phyloP scores from a whole-genome alignment of 1,140 invertebrate species.

The Drosophila rhopaloa region DNA sequence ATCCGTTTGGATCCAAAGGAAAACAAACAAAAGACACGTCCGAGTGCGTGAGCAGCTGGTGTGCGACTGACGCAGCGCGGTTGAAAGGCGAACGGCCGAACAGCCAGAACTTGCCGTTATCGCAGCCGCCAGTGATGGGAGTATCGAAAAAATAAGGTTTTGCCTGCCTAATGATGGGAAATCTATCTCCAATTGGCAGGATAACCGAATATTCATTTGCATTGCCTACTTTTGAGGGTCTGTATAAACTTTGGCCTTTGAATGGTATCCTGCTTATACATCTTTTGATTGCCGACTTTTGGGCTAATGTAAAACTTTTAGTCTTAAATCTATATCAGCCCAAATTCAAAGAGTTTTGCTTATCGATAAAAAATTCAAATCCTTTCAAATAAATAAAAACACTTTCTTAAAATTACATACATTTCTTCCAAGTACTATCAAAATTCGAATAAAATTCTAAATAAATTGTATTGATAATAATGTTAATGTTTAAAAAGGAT shows the following conservation, averaged over 20 bases:
- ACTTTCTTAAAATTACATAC: too few relatives aligned
- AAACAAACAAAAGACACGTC: constrained; percentile 40
- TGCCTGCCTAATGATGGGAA: too few relatives aligned
- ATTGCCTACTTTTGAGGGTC: neutral
- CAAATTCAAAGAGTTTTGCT: too few relatives aligned
- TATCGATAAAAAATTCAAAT: too few relatives aligned
- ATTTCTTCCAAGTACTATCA: too few relatives aligned
- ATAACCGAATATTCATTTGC: neutral
- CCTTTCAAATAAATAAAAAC: too few relatives aligned
- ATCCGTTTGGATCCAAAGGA: neutral
- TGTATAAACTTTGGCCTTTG: neutral
- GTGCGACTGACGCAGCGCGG: constrained; percentile 50
- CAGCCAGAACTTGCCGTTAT: constrained; percentile 27
- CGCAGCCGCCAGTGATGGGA: constrained; percentile 21
- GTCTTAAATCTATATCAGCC: too few relatives aligned
- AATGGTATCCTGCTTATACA: too few relatives aligned
- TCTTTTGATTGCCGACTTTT: neutral
- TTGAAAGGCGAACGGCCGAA: constrained; percentile 14
- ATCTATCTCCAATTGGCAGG: neutral
- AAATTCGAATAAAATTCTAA: too few relatives aligned
- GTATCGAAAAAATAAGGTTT: constrained; percentile 11
- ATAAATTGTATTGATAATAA: too few relatives aligned
- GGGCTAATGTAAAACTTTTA: too few relatives aligned
- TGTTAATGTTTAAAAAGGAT: too few relatives aligned
- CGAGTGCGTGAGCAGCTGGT: constrained; percentile 66